Evolutionary conservation across 2,113 vertebrate genomes (phyloP).

Genomic region (Colinus virginianus): DNA sequence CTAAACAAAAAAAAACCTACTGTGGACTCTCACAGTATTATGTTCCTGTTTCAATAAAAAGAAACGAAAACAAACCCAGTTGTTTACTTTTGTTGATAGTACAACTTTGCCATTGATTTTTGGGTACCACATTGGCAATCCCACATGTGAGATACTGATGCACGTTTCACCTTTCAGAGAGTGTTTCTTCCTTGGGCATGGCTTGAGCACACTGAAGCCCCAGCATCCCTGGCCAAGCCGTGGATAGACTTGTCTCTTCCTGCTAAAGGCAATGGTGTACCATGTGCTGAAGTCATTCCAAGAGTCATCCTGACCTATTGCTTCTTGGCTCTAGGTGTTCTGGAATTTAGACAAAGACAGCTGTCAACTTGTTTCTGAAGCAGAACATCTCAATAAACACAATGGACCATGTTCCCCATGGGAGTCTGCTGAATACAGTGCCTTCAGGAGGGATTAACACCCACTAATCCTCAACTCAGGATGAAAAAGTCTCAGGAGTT

Average conservation of each 20-base stretch:
- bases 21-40: not conserved
- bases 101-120: not conserved
- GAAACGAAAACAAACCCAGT: not conserved
- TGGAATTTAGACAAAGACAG: not conserved
- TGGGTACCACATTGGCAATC: not conserved
- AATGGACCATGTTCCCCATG: not conserved
- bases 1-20: accelerated
- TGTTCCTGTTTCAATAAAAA: not conserved
- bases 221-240: not conserved
- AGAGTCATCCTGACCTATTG: not conserved
- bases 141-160: not conserved
- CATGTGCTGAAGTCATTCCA: accelerated
- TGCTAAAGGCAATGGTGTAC: not conserved
- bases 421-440: not conserved
- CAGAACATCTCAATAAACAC: not conserved
- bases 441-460: conserved; percentile 28
- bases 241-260: not conserved
- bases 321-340: not conserved
- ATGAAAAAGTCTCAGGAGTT: not conserved
- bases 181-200: not conserved
- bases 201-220: accelerated
- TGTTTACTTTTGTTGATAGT: not conserved
- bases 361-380: not conserved
- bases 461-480: not conserved
- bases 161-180: not conserved